Percentiles rank a stretch among this genome's conserved stretches.
Evolutionary conservation across 2,797 vertebrate species (phyloP).

Genomic region (Threskiornis aethiopicus): DNA sequence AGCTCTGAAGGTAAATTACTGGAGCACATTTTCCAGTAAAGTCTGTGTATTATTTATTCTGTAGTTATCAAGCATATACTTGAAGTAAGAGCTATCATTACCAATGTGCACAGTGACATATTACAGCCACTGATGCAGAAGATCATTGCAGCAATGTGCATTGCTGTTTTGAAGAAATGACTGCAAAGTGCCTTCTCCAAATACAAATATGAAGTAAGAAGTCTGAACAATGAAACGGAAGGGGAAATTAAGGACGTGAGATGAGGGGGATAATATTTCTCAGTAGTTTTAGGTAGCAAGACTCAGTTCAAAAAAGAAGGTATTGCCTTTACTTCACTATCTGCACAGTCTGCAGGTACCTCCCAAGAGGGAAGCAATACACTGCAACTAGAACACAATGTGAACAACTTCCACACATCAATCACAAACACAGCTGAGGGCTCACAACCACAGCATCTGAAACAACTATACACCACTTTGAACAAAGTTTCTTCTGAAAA

Average conservation of each 20-base stretch:
- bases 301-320: background rate
- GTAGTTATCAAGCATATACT: background rate
- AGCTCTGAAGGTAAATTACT: constrained; percentile 21
- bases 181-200: background rate
- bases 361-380: background rate
- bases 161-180: background rate
- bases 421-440: background rate
- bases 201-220: background rate
- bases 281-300: background rate
- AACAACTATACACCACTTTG: background rate
- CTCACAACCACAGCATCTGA: background rate
- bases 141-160: background rate
- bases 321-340: background rate
- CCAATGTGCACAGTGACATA: background rate
- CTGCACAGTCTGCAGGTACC: background rate
- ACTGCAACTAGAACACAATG: background rate
- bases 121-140: background rate
- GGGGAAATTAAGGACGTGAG: background rate
- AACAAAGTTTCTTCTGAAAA: background rate
- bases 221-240: background rate
- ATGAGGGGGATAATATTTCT: background rate
- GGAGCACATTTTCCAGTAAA: background rate
- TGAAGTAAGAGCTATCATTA: background rate
- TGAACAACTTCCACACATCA: background rate
- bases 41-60: background rate